Percentiles rank a stretch among this genome's conserved stretches.
phyloP scores from a whole-genome alignment of 2,113 vertebrate species.

The Polyodon spathula region DNA sequence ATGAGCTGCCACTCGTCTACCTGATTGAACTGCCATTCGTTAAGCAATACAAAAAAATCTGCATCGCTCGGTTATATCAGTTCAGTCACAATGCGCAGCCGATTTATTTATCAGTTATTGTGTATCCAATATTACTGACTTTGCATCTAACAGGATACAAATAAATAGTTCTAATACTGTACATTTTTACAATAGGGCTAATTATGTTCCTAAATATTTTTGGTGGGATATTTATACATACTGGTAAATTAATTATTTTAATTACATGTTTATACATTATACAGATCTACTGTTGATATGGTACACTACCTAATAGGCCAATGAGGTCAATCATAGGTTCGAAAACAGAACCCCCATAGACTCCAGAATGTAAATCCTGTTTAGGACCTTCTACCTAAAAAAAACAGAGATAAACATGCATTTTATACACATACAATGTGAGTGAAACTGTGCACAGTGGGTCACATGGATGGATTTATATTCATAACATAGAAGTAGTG shows the following conservation, averaged over 20 bases:
- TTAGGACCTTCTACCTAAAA: constrained; percentile 56
- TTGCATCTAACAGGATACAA: no score
- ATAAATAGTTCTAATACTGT: no score
- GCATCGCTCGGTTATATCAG: no score
- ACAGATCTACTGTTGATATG: not conserved
- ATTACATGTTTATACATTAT: not conserved
- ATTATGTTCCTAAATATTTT: not conserved
- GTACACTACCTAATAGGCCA: constrained; percentile 51
- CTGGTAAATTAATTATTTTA: not conserved
- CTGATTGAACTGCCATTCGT: no score
- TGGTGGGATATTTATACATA: not conserved
- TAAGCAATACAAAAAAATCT: no score
- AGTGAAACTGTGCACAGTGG: no score
- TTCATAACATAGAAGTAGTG: no score
- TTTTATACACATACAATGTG: not conserved
- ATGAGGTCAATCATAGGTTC: constrained; percentile 67
- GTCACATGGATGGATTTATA: no score
- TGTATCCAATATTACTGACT: no score
- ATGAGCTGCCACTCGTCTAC: no score
- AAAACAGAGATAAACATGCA: not conserved
- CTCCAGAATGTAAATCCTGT: constrained; percentile 62
- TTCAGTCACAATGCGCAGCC: no score
- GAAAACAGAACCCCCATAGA: constrained; percentile 56
- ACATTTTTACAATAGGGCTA: not conserved
- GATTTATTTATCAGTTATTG: no score